phyloP scores from a whole-genome alignment of 2,797 vertebrate genomes.

The Podargus strigoides region DNA sequence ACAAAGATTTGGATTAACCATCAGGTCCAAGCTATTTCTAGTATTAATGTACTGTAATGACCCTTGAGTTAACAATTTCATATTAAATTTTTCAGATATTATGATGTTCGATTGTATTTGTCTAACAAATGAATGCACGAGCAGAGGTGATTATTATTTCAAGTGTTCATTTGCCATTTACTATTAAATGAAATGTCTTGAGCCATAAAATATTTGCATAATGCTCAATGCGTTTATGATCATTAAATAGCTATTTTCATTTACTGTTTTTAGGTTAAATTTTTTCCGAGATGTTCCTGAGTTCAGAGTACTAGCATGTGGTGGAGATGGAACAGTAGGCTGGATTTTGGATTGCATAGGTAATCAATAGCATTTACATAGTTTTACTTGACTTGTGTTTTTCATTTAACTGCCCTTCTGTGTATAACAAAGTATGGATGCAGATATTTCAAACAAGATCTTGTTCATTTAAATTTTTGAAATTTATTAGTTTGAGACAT shows the following conservation, averaged over 20 bases:
- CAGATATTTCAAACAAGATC: background rate
- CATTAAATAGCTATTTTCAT: background rate
- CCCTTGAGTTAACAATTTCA: background rate
- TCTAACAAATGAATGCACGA: background rate
- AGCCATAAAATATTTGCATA: background rate
- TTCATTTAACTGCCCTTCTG: background rate
- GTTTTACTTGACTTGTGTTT: background rate
- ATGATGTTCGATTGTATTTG: background rate
- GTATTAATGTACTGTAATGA: background rate
- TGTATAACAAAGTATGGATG: background rate
- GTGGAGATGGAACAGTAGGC: slow-evolving; percentile 92
- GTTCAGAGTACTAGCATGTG: slow-evolving; percentile 88
- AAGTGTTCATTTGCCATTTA: background rate
- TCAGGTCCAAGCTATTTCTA: background rate
- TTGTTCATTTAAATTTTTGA: background rate
- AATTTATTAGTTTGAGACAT: background rate
- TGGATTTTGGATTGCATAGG: slow-evolving; percentile 97
- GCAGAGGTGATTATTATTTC: background rate
- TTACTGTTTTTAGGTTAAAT: slow-evolving; percentile 83
- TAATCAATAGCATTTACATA: slow-evolving; percentile 58
- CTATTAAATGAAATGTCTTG: background rate
- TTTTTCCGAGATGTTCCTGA: slow-evolving; percentile 92
- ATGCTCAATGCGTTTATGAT: background rate
- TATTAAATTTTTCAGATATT: background rate
- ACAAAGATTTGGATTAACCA: background rate